Evolutionary conservation across 2,797 vertebrate species (phyloP).

Genomic region (Tiaroga cobitis): DNA sequence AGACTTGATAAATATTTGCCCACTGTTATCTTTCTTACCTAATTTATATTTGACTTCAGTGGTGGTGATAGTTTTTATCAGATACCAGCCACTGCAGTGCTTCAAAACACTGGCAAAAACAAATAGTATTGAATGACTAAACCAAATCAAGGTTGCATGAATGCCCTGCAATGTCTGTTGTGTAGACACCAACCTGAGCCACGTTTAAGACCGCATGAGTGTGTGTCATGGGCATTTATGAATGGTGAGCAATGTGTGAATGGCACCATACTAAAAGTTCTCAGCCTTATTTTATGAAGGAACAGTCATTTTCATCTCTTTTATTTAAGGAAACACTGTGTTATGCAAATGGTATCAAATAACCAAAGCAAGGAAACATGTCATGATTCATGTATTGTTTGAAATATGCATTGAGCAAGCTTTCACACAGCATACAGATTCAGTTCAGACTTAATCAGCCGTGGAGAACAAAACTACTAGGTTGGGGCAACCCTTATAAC

Average conservation of each 20-base stretch:
- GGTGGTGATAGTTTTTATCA: conserved; percentile 66
- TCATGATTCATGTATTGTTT: conserved; percentile 15
- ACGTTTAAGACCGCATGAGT: not conserved
- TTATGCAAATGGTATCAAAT: not conserved
- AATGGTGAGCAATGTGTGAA: conserved; percentile 6
- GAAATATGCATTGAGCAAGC: not conserved
- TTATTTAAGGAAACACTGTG: conserved; percentile 1
- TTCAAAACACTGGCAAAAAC: conserved; percentile 60
- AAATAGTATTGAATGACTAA: conserved; percentile 26
- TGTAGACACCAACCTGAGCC: not conserved
- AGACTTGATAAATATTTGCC: conserved; percentile 82
- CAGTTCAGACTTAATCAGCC: not conserved
- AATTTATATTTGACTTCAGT: conserved; percentile 75
- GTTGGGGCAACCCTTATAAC: conserved; percentile 2
- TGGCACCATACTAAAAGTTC: not conserved
- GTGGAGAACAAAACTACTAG: not conserved
- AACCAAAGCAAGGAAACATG: not conserved
- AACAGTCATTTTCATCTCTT: not conserved
- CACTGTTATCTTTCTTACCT: conserved; percentile 70
- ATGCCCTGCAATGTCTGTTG: conserved; percentile 19
- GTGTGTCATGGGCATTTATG: not conserved
- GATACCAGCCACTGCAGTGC: conserved; percentile 46
- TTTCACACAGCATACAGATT: conserved; percentile 11
- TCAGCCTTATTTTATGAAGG: not conserved
- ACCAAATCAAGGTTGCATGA: conserved; percentile 2